Percentiles rank a stretch among this genome's conserved stretches.
These are phyloP conservation scores for Loripinus fragilis DNA, from an alignment of 2,888 invertebrate species.

Conservation along the genomic window DNA sequence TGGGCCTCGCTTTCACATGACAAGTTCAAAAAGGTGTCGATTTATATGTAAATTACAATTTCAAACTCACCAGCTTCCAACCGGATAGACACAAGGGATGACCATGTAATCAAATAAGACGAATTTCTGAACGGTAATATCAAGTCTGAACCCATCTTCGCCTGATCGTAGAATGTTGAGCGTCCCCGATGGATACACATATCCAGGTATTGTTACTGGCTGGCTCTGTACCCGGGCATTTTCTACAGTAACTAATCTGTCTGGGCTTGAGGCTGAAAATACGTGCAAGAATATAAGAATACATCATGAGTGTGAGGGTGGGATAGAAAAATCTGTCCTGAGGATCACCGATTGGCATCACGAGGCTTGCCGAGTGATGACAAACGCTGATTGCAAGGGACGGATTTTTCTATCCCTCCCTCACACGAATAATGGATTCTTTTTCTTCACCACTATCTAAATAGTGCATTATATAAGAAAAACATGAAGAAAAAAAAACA, in stretches of 20 bases:
- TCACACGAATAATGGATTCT: too few species aligned
- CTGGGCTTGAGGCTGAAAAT: neutral
- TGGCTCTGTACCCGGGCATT: slow-evolving; percentile 4
- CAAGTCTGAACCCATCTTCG: slow-evolving; percentile 17
- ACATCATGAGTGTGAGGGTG: too few species aligned
- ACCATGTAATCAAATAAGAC: slow-evolving; percentile 43
- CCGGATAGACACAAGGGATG: slow-evolving; percentile 40
- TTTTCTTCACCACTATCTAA: too few species aligned
- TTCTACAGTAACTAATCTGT: slow-evolving; percentile 16
- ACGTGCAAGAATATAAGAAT: neutral
- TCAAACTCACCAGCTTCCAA: slow-evolving; percentile 55
- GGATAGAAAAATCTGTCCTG: too few species aligned
- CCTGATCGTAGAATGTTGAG: slow-evolving; percentile 25
- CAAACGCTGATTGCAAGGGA: too few species aligned
- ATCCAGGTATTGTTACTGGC: slow-evolving; percentile 41
- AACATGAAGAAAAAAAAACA: too few species aligned
- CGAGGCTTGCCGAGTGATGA: too few species aligned
- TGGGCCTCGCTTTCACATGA: neutral
- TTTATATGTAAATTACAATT: too few species aligned
- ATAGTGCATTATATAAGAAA: too few species aligned
- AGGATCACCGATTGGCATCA: too few species aligned
- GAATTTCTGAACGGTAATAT: slow-evolving; percentile 50
- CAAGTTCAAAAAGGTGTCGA: too few species aligned
- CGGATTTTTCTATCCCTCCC: too few species aligned
- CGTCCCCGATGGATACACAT: slow-evolving; percentile 24